A percentile compares a stretch with the other conserved stretches of the same genome.
These are phyloP conservation scores for Brachyhypopomus gauderio DNA, from an alignment of 2,113 vertebrate species.

Conservation along the genomic window DNA sequence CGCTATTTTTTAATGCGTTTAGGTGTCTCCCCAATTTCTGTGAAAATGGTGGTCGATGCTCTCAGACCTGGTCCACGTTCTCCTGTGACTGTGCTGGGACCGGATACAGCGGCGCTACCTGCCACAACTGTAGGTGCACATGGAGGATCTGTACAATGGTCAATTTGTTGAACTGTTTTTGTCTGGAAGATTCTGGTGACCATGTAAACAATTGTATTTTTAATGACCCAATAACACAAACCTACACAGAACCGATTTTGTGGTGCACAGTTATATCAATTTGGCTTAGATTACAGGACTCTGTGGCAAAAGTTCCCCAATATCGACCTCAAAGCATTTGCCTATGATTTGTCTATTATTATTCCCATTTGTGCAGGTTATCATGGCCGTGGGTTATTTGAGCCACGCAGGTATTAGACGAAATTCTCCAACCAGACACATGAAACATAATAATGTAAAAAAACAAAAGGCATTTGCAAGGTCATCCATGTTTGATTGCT, in stretches of 20 bases:
- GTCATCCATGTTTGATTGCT: neutral
- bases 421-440: neutral
- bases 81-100: slow-evolving; percentile 87
- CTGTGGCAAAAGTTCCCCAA: neutral
- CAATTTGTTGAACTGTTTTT: slow-evolving; percentile 2
- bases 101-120: slow-evolving; percentile 83
- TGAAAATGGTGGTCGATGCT: slow-evolving; percentile 89
- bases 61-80: slow-evolving; percentile 90
- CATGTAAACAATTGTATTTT: neutral
- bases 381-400: neutral
- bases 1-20: neutral
- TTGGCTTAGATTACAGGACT: neutral
- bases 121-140: slow-evolving; percentile 87
- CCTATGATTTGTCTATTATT: neutral
- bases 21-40: slow-evolving; percentile 96
- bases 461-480: neutral
- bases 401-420: neutral
- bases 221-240: too few relatives aligned
- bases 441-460: slow-evolving; percentile 6
- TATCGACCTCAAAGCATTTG: neutral
- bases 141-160: neutral
- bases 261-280: neutral
- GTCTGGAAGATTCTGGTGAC: neutral
- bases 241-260: neutral
- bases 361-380: neutral